Conservation (phyloP, 2,888 invertebrate genomes). For the Clostera curtula region DNA sequence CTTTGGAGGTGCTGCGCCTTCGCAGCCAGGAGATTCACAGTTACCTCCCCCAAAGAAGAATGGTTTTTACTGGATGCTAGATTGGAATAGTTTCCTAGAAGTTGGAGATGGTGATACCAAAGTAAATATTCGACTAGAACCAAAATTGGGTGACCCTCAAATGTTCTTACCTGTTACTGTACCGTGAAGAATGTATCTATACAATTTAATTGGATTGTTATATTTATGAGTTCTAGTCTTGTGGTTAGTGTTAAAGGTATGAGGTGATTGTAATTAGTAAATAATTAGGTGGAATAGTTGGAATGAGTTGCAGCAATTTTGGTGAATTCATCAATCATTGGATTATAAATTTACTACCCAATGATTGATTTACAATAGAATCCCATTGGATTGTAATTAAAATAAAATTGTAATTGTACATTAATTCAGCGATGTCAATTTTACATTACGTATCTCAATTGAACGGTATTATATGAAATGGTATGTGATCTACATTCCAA, state of each 20-base stretch:
- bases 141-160: slow-evolving; percentile 86
- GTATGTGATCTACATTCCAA: no score
- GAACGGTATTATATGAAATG: no score
- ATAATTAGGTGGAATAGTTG: slow-evolving; percentile 12
- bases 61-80: slow-evolving; percentile 89
- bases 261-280: slow-evolving; percentile 8
- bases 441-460: no score
- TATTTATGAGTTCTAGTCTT: slow-evolving; percentile 45
- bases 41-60: slow-evolving; percentile 80
- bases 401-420: no score
- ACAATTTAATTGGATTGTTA: slow-evolving; percentile 8
- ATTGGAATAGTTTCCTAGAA: slow-evolving; percentile 91
- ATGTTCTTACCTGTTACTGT: slow-evolving; percentile 84
- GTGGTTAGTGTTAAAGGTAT: slow-evolving; percentile 26
- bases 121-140: slow-evolving; percentile 86
- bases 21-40: slow-evolving; percentile 74
- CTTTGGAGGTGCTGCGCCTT: slow-evolving; percentile 80
- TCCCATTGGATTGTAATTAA: no score
- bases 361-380: no score
- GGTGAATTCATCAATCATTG: no score
- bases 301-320: no score
- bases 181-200: slow-evolving; percentile 63
- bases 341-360: no score
- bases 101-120: slow-evolving; percentile 84
- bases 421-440: no score